Evolutionary conservation across 2,888 invertebrate genomes (phyloP).

Genomic region (Deilephila elpenor): DNA sequence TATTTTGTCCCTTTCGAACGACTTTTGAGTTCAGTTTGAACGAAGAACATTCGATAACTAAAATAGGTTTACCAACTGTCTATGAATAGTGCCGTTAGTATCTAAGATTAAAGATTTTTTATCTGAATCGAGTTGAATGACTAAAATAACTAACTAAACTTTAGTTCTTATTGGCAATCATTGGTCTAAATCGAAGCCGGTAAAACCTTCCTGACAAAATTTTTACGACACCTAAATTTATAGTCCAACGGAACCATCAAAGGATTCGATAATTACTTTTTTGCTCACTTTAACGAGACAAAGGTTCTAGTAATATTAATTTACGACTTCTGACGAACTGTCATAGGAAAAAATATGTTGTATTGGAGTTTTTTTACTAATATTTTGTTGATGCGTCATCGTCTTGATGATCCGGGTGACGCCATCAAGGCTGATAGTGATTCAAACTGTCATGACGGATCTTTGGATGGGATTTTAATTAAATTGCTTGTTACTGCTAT

Average conservation of each 20-base stretch:
- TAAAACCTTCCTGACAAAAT: not conserved
- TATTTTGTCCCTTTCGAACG: too few relatives aligned
- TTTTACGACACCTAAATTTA: not conserved
- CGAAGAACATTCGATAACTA: too few relatives aligned
- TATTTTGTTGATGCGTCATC: constrained; percentile 12
- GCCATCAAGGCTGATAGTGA: not conserved
- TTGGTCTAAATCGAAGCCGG: too few relatives aligned
- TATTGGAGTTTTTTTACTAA: not conserved
- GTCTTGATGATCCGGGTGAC: constrained; percentile 10
- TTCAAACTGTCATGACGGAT: not conserved
- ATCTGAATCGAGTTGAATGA: too few relatives aligned
- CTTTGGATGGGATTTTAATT: not conserved
- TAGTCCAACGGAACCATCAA: not conserved
- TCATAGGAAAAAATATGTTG: not conserved
- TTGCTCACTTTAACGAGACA: not conserved
- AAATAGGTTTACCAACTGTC: too few relatives aligned
- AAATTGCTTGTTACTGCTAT: not conserved
- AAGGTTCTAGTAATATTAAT: constrained; percentile 4
- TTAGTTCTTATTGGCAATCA: not conserved
- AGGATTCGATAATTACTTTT: constrained; percentile 1
- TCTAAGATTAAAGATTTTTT: too few relatives aligned
- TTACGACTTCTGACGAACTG: constrained; percentile 9
- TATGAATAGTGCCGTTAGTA: too few relatives aligned
- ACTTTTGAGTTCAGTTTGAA: too few relatives aligned
- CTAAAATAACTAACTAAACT: not conserved